These are phyloP conservation scores for Acanthisitta chloris DNA, from an alignment of 2,113 vertebrate species.

Conservation along the genomic window DNA sequence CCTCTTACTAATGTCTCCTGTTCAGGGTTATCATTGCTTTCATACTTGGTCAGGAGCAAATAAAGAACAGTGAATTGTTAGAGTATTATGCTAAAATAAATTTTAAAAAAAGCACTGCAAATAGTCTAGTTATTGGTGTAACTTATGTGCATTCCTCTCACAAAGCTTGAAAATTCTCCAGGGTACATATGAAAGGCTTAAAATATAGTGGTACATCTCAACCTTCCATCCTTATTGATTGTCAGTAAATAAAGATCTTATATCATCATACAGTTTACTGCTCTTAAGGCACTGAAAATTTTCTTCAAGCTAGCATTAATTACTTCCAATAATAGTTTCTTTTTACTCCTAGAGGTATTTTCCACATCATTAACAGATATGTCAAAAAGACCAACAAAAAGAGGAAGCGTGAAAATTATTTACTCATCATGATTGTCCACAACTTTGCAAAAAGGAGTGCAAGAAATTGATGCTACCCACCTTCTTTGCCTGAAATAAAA, in stretches of 20 bases:
- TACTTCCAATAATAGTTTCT: neutral
- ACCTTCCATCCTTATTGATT: neutral
- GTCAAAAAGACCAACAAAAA: neutral
- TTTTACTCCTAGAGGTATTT: neutral
- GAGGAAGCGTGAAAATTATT: neutral
- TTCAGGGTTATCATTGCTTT: neutral
- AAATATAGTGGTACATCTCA: rapidly evolving
- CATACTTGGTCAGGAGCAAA: neutral
- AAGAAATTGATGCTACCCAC: neutral
- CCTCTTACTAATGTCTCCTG: neutral
- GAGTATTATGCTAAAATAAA: neutral
- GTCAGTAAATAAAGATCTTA: neutral
- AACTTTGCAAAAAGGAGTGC: neutral
- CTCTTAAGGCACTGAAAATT: neutral
- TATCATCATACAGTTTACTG: neutral
- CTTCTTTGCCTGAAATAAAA: neutral
- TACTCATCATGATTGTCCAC: neutral
- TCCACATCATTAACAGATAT: neutral
- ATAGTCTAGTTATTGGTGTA: neutral
- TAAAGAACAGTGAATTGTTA: neutral
- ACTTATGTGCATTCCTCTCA: neutral
- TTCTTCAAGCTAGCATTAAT: neutral
- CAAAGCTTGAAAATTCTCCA: neutral
- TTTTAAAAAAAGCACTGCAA: rapidly evolving
- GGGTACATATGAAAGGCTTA: neutral